Percentiles rank a stretch among this genome's conserved stretches.
Evolutionary conservation across 2,113 vertebrate species (phyloP).

Genomic region (Halichoerus grypus): DNA sequence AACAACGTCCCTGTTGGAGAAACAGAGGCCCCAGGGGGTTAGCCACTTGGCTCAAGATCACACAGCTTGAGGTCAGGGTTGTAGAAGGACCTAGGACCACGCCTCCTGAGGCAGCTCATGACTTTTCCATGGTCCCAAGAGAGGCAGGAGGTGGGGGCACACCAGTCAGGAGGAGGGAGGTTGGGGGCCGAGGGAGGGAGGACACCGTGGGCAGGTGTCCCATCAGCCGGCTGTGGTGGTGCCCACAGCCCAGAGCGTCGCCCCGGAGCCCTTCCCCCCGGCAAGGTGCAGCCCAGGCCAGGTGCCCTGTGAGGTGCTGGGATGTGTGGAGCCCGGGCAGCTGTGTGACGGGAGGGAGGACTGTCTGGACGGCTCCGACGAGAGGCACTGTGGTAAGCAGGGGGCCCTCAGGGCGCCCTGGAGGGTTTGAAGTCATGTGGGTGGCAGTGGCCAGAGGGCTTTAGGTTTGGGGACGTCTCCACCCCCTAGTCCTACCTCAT

Average conservation of each 20-base stretch:
- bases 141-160: background rate
- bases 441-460: background rate
- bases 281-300: constrained; percentile 87
- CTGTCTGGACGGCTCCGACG: constrained; percentile 91
- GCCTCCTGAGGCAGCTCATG: background rate
- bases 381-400: constrained; percentile 88
- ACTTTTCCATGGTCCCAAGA: background rate
- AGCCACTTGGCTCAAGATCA: background rate
- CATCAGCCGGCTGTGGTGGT: background rate
- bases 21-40: background rate
- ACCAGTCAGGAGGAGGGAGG: background rate
- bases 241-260: constrained; percentile 55
- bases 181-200: background rate
- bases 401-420: background rate
- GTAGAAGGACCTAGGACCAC: background rate
- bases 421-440: background rate
- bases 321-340: constrained; percentile 87
- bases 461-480: background rate
- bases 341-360: constrained; percentile 90
- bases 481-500: background rate
- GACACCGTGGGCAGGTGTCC: background rate
- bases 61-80: background rate
- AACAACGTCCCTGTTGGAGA: background rate
- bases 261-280: constrained; percentile 80
- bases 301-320: constrained; percentile 86